Evolutionary conservation across 2,797 vertebrate species (phyloP), one percentile per base, ranked within the genome.

Genomic region (Pangasius larnaudii): DNA sequence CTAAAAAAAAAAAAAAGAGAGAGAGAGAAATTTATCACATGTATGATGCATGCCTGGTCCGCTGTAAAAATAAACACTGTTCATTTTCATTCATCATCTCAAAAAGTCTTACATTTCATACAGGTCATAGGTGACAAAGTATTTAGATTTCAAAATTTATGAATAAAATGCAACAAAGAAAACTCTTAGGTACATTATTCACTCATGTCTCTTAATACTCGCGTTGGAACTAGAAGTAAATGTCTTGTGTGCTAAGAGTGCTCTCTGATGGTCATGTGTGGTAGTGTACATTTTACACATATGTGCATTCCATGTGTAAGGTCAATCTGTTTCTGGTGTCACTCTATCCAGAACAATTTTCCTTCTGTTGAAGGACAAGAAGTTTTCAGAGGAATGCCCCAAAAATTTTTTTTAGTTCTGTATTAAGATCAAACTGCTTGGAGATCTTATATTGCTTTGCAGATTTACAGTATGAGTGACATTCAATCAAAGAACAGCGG

Each of bases 191-290:
- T 59, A 24, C 88, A 87, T 84, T 58, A 61, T 56, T 89, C 67
- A 27, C 33, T 88, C 33, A 84, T 49, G 42, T 14, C 27, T 85
- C 85, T 78, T 46, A 58, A 77, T 14, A 24, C 39, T 13, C 7
- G 74, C 30, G 42, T 61, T 3, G 51, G 80, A 46, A 61, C 27
- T 5, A 63, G 33, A 59, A 65, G 46, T 0, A 56, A 30, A 75
- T n/a, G 33, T 81, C 86, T 85, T 77, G 86, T 94, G 95, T 96
- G 93, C 90, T 92, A 95, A 95, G 94, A 96, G 95, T 96, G 96
- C 96, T 81, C 95, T 95, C 96, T 96, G 94, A 94, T 95, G 96
- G 93, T 89, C 24, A 84, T 59, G 7, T 9, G 9, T 9, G 63
- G 85, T 84, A 93, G 0, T 89, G 85, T 92, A 91, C 22, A 14